These are phyloP conservation scores for Galerucella calmariensis DNA, from an alignment of 2,888 invertebrate species.

Conservation along the genomic window DNA sequence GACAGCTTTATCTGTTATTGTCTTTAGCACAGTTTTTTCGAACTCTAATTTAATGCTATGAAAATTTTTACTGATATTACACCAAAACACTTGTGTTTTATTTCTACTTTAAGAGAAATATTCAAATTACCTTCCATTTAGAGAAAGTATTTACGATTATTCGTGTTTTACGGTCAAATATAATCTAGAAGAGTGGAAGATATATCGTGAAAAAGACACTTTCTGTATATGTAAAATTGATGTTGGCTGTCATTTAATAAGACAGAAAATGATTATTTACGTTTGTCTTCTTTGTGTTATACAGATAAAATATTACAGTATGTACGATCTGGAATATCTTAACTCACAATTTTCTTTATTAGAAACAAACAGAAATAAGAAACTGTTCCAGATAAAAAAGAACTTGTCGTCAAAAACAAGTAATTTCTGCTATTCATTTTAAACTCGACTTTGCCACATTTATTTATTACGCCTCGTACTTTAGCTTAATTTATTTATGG, in stretches of 20 bases:
- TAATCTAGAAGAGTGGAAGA: conserved; percentile 19
- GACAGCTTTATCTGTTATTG: background rate
- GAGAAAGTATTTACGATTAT: conserved; percentile 24
- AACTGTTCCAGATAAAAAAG: no score
- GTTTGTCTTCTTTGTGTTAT: background rate
- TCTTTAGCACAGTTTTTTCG: background rate
- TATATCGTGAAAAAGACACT: conserved; percentile 15
- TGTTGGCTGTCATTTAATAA: conserved; percentile 14
- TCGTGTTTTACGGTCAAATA: conserved; percentile 17
- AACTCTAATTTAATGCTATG: background rate
- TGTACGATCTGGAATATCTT: conserved; percentile 1
- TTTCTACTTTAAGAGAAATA: background rate
- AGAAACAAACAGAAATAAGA: no score
- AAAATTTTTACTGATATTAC: background rate
- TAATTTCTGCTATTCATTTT: no score
- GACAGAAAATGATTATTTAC: conserved; percentile 18
- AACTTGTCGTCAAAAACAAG: no score
- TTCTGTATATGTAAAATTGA: conserved; percentile 20
- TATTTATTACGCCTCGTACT: no score
- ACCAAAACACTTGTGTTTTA: conserved; percentile 5
- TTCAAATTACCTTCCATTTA: conserved; percentile 20
- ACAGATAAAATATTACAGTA: conserved; percentile 5
- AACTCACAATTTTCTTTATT: background rate
- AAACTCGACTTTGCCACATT: no score
- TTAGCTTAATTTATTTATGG: no score